Conservation (phyloP, 2,888 invertebrate species). For the Lacanobia oleracea region DNA sequence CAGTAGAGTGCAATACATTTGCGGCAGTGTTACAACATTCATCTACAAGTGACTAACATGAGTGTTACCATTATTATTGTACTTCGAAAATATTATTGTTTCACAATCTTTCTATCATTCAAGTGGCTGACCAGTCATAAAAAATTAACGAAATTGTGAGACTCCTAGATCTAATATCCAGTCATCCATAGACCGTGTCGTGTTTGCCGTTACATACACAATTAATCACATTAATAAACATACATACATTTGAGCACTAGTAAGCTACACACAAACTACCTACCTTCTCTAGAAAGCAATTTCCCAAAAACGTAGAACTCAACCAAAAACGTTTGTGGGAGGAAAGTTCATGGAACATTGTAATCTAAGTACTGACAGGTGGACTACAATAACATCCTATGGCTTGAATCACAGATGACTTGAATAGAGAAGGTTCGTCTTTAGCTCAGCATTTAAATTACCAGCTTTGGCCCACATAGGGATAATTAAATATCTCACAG, state of each 20-base stretch:
- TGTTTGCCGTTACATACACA: slow-evolving; percentile 20
- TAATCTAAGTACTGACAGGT: slow-evolving; percentile 9
- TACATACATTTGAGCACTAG: not conserved
- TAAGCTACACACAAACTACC: not conserved
- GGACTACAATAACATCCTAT: slow-evolving; percentile 20
- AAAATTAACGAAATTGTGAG: not conserved
- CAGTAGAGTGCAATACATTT: slow-evolving; percentile 31
- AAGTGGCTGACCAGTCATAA: slow-evolving; percentile 4
- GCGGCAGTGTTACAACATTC: slow-evolving; percentile 16
- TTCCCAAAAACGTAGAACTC: not conserved
- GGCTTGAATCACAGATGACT: slow-evolving; percentile 30
- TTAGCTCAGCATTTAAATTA: not conserved
- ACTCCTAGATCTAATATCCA: slow-evolving; percentile 12
- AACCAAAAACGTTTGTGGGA: not conserved
- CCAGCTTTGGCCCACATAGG: not conserved
- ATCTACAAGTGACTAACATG: slow-evolving; percentile 16
- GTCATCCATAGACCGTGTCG: slow-evolving; percentile 15
- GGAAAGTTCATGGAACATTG: not conserved
- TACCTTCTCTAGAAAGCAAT: not conserved
- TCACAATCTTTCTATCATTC: slow-evolving; percentile 14
- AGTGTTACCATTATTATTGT: slow-evolving; percentile 8
- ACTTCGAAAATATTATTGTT: slow-evolving; percentile 5
- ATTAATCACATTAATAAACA: slow-evolving; percentile 26
- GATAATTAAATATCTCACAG: not conserved
- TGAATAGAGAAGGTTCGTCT: not conserved